These are phyloP conservation scores for Poeciliopsis occidentalis DNA, from an alignment of 2,113 vertebrate genomes.

Conservation along the genomic window DNA sequence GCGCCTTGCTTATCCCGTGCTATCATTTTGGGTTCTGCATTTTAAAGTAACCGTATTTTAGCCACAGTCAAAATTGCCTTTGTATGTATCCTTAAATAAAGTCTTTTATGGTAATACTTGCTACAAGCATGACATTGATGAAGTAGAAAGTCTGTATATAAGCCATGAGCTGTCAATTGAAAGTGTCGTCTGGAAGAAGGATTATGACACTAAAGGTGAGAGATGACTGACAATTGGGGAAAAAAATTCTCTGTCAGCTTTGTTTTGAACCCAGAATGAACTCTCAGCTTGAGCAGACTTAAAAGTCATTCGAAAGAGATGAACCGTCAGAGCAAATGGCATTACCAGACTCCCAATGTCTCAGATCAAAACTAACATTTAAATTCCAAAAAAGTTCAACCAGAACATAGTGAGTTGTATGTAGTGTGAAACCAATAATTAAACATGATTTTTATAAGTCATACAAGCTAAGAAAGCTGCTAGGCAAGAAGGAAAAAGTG, in stretches of 20 bases:
- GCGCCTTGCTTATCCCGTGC: background rate
- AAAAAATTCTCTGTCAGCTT: conserved; percentile 40
- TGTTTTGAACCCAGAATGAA: conserved; percentile 68
- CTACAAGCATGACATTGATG: conserved; percentile 27
- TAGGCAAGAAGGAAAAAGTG: background rate
- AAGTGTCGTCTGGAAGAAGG: conserved; percentile 29
- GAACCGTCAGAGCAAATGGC: conserved; percentile 34
- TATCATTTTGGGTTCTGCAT: background rate
- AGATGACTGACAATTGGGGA: conserved; percentile 40
- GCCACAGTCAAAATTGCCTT: conserved; percentile 19
- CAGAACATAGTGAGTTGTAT: conserved; percentile 1
- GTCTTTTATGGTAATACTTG: conserved; percentile 8
- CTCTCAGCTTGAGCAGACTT: conserved; percentile 47
- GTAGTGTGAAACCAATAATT: background rate
- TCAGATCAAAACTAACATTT: conserved; percentile 30
- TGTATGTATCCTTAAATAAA: conserved; percentile 32
- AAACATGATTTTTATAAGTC: background rate
- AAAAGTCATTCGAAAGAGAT: conserved; percentile 26
- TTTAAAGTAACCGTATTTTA: conserved; percentile 5
- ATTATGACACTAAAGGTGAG: conserved; percentile 31
- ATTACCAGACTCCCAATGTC: conserved; percentile 31
- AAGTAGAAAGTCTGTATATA: conserved; percentile 5
- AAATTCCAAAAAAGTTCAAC: conserved; percentile 28
- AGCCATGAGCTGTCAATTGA: conserved; percentile 49
- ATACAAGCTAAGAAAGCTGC: background rate